These are phyloP conservation scores for Nomada ruficornis DNA, from an alignment of 2,888 invertebrate genomes.

Conservation along the genomic window DNA sequence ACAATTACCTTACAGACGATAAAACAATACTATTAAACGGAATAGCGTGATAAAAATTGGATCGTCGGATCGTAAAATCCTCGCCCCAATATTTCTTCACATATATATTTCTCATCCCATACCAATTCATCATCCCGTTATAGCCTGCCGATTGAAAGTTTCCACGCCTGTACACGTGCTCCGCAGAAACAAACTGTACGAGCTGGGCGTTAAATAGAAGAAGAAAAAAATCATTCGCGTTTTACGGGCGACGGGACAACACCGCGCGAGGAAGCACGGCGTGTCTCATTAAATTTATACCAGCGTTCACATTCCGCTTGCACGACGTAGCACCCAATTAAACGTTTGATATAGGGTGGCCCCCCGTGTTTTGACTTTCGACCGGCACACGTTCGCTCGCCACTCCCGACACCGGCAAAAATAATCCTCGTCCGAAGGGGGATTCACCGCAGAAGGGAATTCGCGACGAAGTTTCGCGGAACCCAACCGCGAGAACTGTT, in stretches of 20 bases:
- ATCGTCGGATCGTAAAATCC: not conserved
- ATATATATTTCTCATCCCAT: too few relatives aligned
- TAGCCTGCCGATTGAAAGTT: conserved; percentile 9
- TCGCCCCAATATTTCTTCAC: not conserved
- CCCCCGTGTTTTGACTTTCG: conserved; percentile 64
- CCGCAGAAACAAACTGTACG: conserved; percentile 23
- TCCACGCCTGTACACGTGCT: not conserved
- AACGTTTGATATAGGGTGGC: conserved; percentile 67
- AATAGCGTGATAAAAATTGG: too few relatives aligned
- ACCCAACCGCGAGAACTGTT: conserved; percentile 16
- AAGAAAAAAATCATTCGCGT: conserved; percentile 36
- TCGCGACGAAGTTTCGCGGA: conserved; percentile 52
- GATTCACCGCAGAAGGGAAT: conserved; percentile 27
- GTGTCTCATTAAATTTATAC: conserved; percentile 70
- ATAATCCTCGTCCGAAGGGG: conserved; percentile 53
- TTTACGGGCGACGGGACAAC: conserved; percentile 19
- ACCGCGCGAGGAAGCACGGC: not conserved
- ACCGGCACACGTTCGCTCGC: conserved; percentile 31
- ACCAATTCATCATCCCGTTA: not conserved
- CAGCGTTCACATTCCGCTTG: conserved; percentile 60
- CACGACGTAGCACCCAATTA: conserved; percentile 69
- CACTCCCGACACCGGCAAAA: conserved; percentile 50
- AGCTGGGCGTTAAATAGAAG: conserved; percentile 28
- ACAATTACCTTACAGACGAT: not conserved
- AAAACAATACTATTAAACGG: not conserved